These are phyloP conservation scores for Alviniconcha marisindica DNA, from an alignment of 1,140 invertebrate species.

Conservation along the genomic window DNA sequence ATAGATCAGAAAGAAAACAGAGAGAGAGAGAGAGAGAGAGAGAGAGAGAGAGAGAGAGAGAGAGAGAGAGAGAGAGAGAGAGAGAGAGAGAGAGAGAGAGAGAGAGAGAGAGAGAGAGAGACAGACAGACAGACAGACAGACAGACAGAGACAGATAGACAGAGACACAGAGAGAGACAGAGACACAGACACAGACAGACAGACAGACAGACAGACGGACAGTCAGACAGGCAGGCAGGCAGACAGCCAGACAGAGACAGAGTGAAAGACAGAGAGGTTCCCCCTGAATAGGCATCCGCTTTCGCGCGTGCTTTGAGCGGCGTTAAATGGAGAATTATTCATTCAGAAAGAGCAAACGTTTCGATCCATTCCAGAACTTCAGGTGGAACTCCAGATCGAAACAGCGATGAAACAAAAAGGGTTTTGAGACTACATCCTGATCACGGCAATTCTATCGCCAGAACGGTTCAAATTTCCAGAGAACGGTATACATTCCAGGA, in stretches of 20 bases:
- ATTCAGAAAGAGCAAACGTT: no score
- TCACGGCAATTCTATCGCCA: no score
- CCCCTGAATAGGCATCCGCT: no score
- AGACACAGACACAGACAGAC: background rate
- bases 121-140: background rate
- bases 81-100: constrained; percentile 5
- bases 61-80: constrained; percentile 4
- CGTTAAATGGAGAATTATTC: no score
- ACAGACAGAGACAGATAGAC: background rate
- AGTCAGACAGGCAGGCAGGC: background rate
- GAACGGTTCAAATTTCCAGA: no score
- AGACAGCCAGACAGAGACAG: background rate
- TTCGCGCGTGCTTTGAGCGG: background rate
- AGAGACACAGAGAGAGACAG: background rate
- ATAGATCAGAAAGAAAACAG: no score
- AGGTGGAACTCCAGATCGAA: no score
- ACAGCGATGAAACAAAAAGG: no score
- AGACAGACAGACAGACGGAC: background rate
- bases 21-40: constrained; percentile 16
- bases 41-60: constrained; percentile 24
- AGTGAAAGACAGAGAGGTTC: background rate
- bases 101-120: background rate
- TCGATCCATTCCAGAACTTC: no score
- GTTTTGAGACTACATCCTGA: no score
- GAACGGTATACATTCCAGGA: no score